Evolutionary conservation across 2,797 vertebrate genomes (phyloP).

Genomic region (Phaenicophaeus curvirostris): DNA sequence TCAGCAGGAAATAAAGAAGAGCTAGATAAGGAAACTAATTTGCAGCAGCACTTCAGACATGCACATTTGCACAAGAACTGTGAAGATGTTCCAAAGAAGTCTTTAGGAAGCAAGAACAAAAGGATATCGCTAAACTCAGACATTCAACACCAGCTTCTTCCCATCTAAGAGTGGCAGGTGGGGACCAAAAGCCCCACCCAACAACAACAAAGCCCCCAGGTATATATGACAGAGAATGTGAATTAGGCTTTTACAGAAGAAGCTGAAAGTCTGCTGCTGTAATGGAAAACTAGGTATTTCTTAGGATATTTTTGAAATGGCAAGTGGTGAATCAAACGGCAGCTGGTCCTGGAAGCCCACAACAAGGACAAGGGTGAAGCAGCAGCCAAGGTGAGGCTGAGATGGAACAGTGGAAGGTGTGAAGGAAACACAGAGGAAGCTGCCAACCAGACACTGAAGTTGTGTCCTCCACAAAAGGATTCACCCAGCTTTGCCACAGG

Average conservation of each 20-base stretch:
- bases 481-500: not conserved
- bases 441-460: not conserved
- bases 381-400: not conserved
- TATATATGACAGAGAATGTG: not conserved
- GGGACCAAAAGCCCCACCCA: not conserved
- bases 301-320: not conserved
- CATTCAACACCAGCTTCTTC: not conserved
- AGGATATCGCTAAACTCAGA: not conserved
- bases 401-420: not conserved
- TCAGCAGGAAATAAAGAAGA: slow-evolving; percentile 34
- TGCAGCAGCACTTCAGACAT: slow-evolving; percentile 29
- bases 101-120: not conserved
- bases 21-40: slow-evolving; percentile 56
- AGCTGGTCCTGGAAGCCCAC: not conserved
- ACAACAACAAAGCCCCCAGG: not conserved
- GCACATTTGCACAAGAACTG: not conserved
- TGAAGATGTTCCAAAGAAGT: not conserved
- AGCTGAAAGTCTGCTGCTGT: not conserved
- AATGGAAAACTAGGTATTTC: not conserved
- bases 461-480: not conserved
- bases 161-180: not conserved
- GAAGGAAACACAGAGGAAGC: not conserved
- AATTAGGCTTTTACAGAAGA: not conserved
- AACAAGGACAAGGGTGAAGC: not conserved
- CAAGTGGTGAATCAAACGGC: not conserved